These are phyloP conservation scores for Beroe forskalii DNA, from an alignment of 37 sponge, comb jelly and placozoan species.

Conservation along the genomic window DNA sequence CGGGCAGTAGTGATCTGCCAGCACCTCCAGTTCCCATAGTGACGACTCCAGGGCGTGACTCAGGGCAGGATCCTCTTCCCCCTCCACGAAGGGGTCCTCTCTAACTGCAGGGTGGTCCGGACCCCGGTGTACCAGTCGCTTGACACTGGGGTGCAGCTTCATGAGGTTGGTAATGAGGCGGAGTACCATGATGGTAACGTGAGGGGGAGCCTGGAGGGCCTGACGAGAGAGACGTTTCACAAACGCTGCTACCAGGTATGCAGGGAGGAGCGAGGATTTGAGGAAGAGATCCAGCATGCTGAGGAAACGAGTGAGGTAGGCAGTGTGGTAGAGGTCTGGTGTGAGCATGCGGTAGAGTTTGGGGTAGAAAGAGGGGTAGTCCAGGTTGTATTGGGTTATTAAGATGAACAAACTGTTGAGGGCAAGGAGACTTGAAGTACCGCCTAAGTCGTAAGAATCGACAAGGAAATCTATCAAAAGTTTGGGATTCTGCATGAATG, in stretches of 20 bases:
- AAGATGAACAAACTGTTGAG: conserved; percentile 94
- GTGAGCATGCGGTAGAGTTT: conserved; percentile 81
- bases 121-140: conserved; percentile 79
- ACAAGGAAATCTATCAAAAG: conserved; percentile 91
- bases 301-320: conserved; percentile 82
- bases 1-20: conserved; percentile 82
- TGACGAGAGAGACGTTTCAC: conserved; percentile 81
- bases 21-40: conserved; percentile 94
- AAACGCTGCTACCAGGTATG: conserved; percentile 94
- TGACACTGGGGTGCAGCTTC: conserved; percentile 88
- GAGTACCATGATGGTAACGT: conserved; percentile 77
- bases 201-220: conserved; percentile 82
- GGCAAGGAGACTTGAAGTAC: conserved; percentile 86
- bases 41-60: conserved; percentile 88
- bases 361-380: conserved; percentile 90
- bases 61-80: conserved; percentile 77
- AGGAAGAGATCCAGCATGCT: conserved; percentile 84
- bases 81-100: conserved; percentile 74
- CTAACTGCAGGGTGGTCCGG: conserved; percentile 11
- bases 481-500: conserved; percentile 87
- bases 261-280: conserved; percentile 84
- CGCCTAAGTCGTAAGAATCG: conserved; percentile 80
- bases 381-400: conserved; percentile 91
- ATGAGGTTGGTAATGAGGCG: conserved; percentile 81
- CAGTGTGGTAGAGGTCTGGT: conserved; percentile 72